Evolutionary conservation across 2,113 vertebrate species (phyloP), one percentile per base, ranked within the genome.

Genomic region (Neolamprologus sp.): DNA sequence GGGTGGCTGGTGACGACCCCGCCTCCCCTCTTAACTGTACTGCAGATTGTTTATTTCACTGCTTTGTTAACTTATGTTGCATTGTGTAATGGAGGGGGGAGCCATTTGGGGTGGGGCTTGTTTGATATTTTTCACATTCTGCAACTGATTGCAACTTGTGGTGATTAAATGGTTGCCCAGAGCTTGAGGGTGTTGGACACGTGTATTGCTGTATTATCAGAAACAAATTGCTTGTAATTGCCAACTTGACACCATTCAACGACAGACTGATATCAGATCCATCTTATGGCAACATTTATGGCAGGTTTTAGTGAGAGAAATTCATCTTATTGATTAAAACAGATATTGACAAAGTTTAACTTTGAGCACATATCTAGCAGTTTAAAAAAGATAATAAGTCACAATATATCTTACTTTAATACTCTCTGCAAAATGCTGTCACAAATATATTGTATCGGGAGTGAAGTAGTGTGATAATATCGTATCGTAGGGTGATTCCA

Each of bases 31-130:
- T 54, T 71, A 86, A 73, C 85, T 6, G 65, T 86, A 16, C 40
- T 71, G 82, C 71, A 86, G 85, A 83, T 86, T 87, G 84, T 57
- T 81, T 68, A 78, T 51, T 88, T 88, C 1, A 23, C 68, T 91
- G 45, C 37, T 84, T 84, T 90, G 87, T 88, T 73, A 80, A 57
- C 16, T 26, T 33, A 57, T 2, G 9, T 65, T 19, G 17, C 86
- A 63, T 65, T 4, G 33, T 90, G 89, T 83, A 7, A 53, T 58
- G 80, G 88, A 65, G 19, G 23, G 3, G 57, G 5, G 28, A 28
- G 1, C 28, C 58, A 63, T 63, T 19, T 63, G 28, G 16, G 16
- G 16, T 33, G 58, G 58, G 0, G 28, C 30, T 63, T 33, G 3
- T 63, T 35, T 63, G 58, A 63, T 63, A 35, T 35, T 35, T 63